A percentile compares a stretch with the other conserved stretches of the same genome.
Conservation (phyloP, 2,797 vertebrate species). For the Sardinella longiceps region DNA sequence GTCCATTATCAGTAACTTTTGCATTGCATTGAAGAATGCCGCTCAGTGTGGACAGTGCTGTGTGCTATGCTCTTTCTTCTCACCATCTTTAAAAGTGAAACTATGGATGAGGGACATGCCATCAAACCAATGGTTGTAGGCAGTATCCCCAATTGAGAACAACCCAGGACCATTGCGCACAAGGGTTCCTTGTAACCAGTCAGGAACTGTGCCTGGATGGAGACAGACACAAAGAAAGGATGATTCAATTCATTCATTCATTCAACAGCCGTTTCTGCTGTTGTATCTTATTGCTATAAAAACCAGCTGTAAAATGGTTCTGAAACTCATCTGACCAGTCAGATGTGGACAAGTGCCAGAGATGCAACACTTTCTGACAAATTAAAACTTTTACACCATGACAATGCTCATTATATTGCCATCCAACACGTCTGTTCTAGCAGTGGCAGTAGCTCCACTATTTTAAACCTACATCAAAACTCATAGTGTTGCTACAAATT, state of each 20-base stretch:
- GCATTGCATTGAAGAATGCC: background rate
- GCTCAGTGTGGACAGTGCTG: background rate
- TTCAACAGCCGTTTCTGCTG: no score
- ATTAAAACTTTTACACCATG: no score
- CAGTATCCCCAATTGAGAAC: constrained; percentile 84
- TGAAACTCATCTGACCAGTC: background rate
- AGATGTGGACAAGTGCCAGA: background rate
- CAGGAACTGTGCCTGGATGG: constrained; percentile 77
- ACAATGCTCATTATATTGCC: no score
- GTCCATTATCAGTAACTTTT: background rate
- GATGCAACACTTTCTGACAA: no score
- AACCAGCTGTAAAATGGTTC: background rate
- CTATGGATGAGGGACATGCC: constrained; percentile 90
- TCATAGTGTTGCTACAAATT: background rate
- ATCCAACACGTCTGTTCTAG: no score
- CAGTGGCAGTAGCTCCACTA: no score
- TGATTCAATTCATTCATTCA: no score
- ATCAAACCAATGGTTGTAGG: constrained; percentile 94
- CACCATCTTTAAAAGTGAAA: constrained; percentile 88
- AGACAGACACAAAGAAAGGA: background rate
- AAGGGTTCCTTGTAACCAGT: constrained; percentile 88
- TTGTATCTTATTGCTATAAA: no score
- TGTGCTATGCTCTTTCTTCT: constrained; percentile 19
- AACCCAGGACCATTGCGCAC: constrained; percentile 94
- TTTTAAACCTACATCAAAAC: no score